These are phyloP conservation scores for Noctua janthina DNA, from an alignment of 2,888 invertebrate genomes.

Conservation along the genomic window DNA sequence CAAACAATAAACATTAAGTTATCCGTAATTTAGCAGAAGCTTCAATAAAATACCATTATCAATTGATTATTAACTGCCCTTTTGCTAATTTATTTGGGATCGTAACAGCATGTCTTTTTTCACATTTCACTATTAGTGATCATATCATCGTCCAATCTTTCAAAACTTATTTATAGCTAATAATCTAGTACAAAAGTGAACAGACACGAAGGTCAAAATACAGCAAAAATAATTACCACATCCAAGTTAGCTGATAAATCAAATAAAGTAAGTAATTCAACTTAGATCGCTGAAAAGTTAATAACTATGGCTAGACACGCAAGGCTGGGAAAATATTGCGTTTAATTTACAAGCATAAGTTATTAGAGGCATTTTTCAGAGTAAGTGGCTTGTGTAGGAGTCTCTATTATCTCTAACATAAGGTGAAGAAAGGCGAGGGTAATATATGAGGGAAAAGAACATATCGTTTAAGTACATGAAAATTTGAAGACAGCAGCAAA, in stretches of 20 bases:
- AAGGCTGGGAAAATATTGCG: constrained; percentile 41
- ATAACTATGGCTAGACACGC: constrained; percentile 57
- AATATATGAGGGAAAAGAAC: constrained; percentile 4
- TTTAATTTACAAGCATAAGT: constrained; percentile 50
- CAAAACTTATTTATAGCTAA: background rate
- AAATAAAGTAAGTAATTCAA: constrained; percentile 49
- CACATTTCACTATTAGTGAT: background rate
- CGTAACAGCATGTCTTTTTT: background rate
- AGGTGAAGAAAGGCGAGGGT: background rate
- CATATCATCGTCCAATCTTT: background rate
- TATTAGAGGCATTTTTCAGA: constrained; percentile 36
- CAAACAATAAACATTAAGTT: background rate
- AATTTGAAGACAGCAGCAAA: background rate
- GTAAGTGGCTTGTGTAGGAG: constrained; percentile 22
- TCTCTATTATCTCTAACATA: constrained; percentile 4
- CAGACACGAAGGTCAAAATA: constrained; percentile 39
- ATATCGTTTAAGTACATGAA: background rate
- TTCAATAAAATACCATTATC: background rate
- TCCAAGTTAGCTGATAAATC: constrained; percentile 44
- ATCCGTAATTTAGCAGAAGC: background rate
- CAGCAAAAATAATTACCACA: constrained; percentile 51
- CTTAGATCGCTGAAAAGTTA: constrained; percentile 46
- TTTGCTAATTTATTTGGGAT: background rate
- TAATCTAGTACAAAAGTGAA: constrained; percentile 44
- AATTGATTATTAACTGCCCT: background rate